These are phyloP conservation scores for Australoheros facetus DNA, from an alignment of 2,797 vertebrate genomes.

Conservation along the genomic window DNA sequence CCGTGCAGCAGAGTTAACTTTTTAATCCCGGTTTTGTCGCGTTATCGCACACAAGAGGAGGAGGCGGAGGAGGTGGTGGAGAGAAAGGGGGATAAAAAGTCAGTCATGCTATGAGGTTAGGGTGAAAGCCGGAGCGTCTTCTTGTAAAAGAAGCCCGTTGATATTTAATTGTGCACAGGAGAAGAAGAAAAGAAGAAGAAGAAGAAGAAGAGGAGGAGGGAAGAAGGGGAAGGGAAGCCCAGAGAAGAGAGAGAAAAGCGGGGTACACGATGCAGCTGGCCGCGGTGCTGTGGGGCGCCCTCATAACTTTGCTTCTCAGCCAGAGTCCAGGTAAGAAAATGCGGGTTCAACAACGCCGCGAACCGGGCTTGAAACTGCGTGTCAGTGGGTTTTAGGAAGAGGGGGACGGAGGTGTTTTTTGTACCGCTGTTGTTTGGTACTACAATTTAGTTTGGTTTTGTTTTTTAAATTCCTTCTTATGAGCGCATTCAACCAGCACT, in stretches of 20 bases:
- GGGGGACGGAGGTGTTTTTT: background rate
- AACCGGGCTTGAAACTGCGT: slow-evolving; percentile 6
- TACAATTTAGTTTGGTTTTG: background rate
- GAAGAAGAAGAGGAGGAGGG: background rate
- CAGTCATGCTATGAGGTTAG: slow-evolving; percentile 73
- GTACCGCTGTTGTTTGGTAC: background rate
- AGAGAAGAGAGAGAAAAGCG: slow-evolving; percentile 61
- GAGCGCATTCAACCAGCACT: background rate
- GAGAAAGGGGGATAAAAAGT: slow-evolving; percentile 38
- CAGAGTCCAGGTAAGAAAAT: slow-evolving; percentile 74
- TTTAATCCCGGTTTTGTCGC: slow-evolving; percentile 62
- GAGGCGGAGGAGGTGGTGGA: slow-evolving; percentile 43
- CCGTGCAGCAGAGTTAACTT: slow-evolving; percentile 64
- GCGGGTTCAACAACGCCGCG: background rate
- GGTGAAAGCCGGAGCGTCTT: slow-evolving; percentile 57
- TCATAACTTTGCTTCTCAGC: slow-evolving; percentile 76
- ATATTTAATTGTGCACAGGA: slow-evolving; percentile 53
- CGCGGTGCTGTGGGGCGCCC: slow-evolving; percentile 73
- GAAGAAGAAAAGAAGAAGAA: slow-evolving; percentile 21
- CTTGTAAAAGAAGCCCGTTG: slow-evolving; percentile 43
- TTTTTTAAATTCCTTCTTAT: background rate
- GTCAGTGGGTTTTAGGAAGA: slow-evolving; percentile 23
- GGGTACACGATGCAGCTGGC: slow-evolving; percentile 76
- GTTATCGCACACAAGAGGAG: slow-evolving; percentile 43
- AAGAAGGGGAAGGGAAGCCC: slow-evolving; percentile 45